Evolutionary conservation across 2,888 invertebrate species (phyloP), one percentile per base, ranked within the genome.

Genomic region (Griposia aprilina): DNA sequence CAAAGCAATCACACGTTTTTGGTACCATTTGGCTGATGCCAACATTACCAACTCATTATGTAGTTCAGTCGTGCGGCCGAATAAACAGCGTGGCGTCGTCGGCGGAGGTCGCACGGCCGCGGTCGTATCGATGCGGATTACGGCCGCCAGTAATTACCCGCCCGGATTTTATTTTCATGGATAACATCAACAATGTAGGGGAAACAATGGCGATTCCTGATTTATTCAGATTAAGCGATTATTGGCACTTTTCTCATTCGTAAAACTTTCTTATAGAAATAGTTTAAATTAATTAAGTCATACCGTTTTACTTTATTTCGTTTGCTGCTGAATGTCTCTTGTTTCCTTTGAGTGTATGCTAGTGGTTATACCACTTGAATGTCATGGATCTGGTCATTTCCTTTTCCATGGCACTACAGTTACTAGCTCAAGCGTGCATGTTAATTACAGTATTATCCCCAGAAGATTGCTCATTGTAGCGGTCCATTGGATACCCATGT

Each of bases 101-200:
- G 77, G 52, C 67, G 78, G 66, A 80, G 72, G 76, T 76, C 78
- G 70, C 77, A 82, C 88, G 74, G 84, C 86, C 83, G 79, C 82
- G 83, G 70, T 86, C 87, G 76, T 90, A 89, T 88, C 88, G 87
- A 87, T 86, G 88, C 83, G 87, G 90, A 88, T 92, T 91, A 90
- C 89, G 87, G 84, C 83, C 81, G 87, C 81, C 84, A 87, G 86
- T 90, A 91, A 92, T 91, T 91, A 90, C 87, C 86, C 87, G 73
- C 78, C 83, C 77, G 85, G 86, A 90, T 93, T 92, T 92, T 92
- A 92, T 91, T 91, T 88, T 86, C 87, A 91, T 87, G 89, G 89
- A 91, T 90, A 92, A 87, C 88, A 90, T 87, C 86, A 87, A 86
- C 85, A 85, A 84, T 82, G 81, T 81, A 78, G 83, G 79, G 86